Base-by-base conservation (phyloP, 2,888 invertebrate genomes). In the Calliscelio sp. region DNA sequence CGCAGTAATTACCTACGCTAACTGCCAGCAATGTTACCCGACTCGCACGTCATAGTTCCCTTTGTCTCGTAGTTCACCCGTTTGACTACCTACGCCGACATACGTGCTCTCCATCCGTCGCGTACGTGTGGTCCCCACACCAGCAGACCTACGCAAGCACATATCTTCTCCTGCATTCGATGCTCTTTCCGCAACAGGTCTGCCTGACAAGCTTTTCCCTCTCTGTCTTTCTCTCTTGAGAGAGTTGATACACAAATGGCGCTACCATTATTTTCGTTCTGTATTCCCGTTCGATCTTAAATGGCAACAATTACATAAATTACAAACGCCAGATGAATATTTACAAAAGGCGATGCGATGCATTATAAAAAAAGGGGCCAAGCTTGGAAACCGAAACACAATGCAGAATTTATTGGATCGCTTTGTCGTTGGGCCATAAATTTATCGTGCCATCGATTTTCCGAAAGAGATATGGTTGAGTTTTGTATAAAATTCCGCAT, bases 11-110 rank as follows among this genome's bases (percentile, higher is more conserved):
- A 90, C 86, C 88, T 87, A 77, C 85, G 86, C 87, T 90, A 90
- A 90, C 89, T 89, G 87, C 88, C 83, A 85, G 87, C 88, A 89
- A 89, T 89, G 89, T 89, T 90, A 88, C 86, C 84, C 84, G 75
- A 74, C 80, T 86, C 75, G 78, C 86, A 85, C 81, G 79, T 81
- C 79, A 81, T 84, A 73, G 70, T 74, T 86, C 63, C 83, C 80
- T 84, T 87, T 86, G 86, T 87, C 81, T 86, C 81, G 77, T 66
- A 84, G 81, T 65, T 80, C 74, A 66, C 65, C 65, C 70, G 78
- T 85, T 86, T 81, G 84, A 74, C 81, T 85, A 66, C 74, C 79
- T 70, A 75, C 79, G 75, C 49, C 66, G 63, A 75, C 75, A 75
- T 77, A 78, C 70, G 73, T 71, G 73, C 70, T 70, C 63, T 59